Base-by-base conservation (phyloP, 2,113 vertebrate species). In the Nothobranchius furzeri region DNA sequence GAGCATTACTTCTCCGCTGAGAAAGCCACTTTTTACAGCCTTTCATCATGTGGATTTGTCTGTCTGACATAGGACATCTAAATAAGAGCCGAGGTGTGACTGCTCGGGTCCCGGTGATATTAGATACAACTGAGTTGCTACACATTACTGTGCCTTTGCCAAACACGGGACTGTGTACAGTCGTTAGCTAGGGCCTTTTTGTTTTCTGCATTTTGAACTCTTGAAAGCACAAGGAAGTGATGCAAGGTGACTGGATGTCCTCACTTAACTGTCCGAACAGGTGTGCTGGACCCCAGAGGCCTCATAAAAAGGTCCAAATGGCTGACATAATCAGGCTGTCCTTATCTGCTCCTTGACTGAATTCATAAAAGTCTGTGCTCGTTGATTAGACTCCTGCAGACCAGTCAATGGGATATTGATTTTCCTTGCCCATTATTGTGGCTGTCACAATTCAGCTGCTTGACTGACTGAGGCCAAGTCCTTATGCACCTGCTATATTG, bases 391-490 rank as follows among this genome's bases (percentile, higher is more conserved):
- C 88, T 73, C 81, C 87, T 82, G 85, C 77, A 68, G 88, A 79
- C 72, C 79, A 85, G 85, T 88, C 92, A 90, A 90, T 92, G 91
- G 79, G 80, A 85, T 92, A 92, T 93, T 76, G 92, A 93, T 93
- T 91, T 90, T 84, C 64, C 73, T 68, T 78, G 64, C 72, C 85
- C 81, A 84, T 90, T 84, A 91, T 91, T 89, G 86, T 79, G 70
- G 83, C 88, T 90, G 89, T 90, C 91, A 92, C 86, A 90, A 79
- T 85, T 75, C 82, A 75, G 81, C 86, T 79, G 79, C 60, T 77
- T 90, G 88, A 91, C 87, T 92, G 92, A 92, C 84, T 89, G 89
- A 91, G 85, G 78, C 68, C 40, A 54, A n/a, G 60, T 86, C 83
- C 79, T 76, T 81, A 82, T 76, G 62, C 79, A 67, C 81, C 71